Percentiles rank a stretch among this genome's conserved stretches.
Evolutionary conservation across 2,797 vertebrate species (phyloP).

Genomic region (Lutra lutra): DNA sequence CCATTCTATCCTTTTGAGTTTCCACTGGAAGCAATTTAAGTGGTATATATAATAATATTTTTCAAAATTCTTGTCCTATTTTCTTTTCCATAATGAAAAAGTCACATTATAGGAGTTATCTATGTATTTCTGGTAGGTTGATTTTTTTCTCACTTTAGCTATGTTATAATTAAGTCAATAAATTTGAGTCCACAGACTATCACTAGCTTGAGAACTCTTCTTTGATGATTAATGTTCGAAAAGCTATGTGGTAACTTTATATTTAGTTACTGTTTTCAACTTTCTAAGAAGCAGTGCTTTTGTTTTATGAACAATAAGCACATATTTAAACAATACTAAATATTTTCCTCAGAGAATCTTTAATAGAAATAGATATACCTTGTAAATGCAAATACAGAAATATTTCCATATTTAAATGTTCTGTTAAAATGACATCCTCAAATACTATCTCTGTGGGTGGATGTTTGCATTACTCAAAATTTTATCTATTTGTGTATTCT

Average conservation of each 20-base stretch:
- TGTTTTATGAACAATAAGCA: neutral
- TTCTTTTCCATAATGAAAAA: neutral
- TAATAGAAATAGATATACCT: neutral
- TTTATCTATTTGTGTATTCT: neutral
- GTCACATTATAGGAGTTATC: neutral
- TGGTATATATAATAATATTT: neutral
- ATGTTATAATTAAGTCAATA: neutral
- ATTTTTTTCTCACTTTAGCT: neutral
- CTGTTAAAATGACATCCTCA: neutral
- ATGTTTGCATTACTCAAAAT: neutral
- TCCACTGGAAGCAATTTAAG: neutral
- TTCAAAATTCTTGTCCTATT: neutral
- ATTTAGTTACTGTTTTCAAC: neutral
- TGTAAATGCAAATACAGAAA: neutral
- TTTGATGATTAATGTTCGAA: neutral
- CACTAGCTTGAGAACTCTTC: neutral
- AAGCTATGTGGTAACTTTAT: slow-evolving; percentile 1
- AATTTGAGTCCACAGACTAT: neutral
- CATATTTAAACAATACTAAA: neutral
- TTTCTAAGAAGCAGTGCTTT: neutral
- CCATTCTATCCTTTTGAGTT: neutral
- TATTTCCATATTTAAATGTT: neutral
- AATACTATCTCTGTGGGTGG: neutral
- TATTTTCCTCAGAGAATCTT: neutral
- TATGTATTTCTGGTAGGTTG: neutral